phyloP scores from a whole-genome alignment of 2,888 invertebrate genomes.

The Ptilodon capucinus region DNA sequence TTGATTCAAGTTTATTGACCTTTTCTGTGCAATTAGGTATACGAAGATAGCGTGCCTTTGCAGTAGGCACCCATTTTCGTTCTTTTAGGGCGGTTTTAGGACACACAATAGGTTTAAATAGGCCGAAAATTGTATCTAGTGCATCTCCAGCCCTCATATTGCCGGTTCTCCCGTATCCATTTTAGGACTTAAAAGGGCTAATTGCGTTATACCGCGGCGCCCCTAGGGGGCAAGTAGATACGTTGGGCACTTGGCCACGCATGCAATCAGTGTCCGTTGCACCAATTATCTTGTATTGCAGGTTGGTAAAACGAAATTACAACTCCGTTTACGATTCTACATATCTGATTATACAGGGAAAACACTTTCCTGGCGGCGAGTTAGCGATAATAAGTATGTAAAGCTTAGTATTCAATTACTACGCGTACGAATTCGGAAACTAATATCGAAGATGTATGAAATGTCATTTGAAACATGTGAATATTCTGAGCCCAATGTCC shows the following conservation, averaged over 20 bases:
- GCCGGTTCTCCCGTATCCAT: background rate
- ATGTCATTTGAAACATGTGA: no score
- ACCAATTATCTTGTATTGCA: background rate
- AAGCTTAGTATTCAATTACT: background rate
- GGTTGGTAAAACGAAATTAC: background rate
- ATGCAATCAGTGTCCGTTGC: background rate
- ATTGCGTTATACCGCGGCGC: background rate
- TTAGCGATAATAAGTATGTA: background rate
- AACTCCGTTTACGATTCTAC: background rate
- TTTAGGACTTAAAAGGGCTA: background rate
- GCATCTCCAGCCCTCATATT: background rate
- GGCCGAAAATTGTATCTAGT: background rate
- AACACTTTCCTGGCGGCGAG: background rate
- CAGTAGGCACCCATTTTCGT: no score
- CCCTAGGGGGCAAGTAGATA: background rate
- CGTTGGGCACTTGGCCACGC: background rate
- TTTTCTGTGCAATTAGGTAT: no score
- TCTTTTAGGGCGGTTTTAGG: no score
- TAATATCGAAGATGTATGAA: no score
- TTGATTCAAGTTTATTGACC: no score
- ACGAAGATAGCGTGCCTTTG: no score
- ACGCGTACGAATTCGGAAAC: no score
- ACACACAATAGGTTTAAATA: background rate
- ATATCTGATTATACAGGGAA: background rate
- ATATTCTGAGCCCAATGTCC: no score